Evolutionary conservation across 2,888 invertebrate species (phyloP).

Genomic region (Orthosia cruda): DNA sequence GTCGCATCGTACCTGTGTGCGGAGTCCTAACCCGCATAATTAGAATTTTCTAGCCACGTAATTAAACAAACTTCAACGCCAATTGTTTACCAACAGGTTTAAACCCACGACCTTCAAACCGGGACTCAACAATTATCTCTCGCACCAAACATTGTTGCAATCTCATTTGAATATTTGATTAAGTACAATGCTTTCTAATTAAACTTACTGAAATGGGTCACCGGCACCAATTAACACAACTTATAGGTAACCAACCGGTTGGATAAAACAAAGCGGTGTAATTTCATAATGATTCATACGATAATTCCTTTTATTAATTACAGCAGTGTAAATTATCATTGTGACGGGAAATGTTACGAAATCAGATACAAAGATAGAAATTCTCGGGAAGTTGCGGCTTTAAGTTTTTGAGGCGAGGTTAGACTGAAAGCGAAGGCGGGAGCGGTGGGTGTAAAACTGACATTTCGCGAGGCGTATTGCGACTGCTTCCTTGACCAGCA

Average conservation of each 20-base stretch:
- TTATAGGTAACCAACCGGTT: conserved; percentile 39
- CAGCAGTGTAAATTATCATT: conserved; percentile 54
- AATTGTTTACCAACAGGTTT: conserved; percentile 32
- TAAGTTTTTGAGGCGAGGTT: conserved; percentile 23
- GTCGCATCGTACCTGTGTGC: neutral
- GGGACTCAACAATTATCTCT: conserved; percentile 43
- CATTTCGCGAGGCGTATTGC: neutral
- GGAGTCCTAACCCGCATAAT: neutral
- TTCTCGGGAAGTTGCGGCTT: conserved; percentile 52
- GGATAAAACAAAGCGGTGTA: conserved; percentile 54
- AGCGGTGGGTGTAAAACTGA: neutral
- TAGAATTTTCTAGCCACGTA: neutral
- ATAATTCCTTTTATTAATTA: conserved; percentile 68
- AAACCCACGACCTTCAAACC: conserved; percentile 52
- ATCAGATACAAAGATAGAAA: conserved; percentile 51
- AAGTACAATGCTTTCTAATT: conserved; percentile 80
- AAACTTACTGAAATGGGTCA: conserved; percentile 74
- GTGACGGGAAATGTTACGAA: conserved; percentile 54
- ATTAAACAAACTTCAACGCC: conserved; percentile 9
- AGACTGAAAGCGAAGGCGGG: conserved; percentile 20
- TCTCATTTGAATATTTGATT: conserved; percentile 84
- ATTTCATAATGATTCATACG: conserved; percentile 67
- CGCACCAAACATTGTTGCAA: conserved; percentile 66
- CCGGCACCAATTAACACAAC: conserved; percentile 39
- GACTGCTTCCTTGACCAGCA: neutral